A percentile compares a stretch with the other conserved stretches of the same genome.
Evolutionary conservation across 2,888 invertebrate species (phyloP).

Genomic region (Mesoligia furuncula): DNA sequence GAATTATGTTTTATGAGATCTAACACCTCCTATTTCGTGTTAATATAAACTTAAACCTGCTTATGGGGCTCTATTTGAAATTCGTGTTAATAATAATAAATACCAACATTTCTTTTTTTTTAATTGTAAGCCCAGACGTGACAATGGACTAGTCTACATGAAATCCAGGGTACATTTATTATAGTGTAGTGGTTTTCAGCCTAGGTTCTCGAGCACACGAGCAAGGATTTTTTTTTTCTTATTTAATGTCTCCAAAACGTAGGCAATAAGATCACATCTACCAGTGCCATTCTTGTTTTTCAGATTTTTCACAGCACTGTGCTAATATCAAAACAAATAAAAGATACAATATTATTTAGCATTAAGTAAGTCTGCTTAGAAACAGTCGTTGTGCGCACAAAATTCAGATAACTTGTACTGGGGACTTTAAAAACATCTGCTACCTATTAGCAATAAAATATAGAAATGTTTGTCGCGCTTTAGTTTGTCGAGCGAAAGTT

Average conservation of each 20-base stretch:
- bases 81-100: background rate
- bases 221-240: background rate
- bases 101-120: background rate
- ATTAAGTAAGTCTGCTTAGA: too few species aligned
- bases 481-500: too few species aligned
- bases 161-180: background rate
- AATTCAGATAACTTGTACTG: too few species aligned
- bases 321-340: slow-evolving; percentile 7
- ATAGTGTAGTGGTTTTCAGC: background rate
- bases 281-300: background rate
- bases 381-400: too few species aligned
- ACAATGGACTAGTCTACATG: background rate
- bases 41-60: background rate
- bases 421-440: too few species aligned
- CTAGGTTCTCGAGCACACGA: background rate
- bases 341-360: slow-evolving; percentile 8
- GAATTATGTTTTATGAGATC: slow-evolving; percentile 30
- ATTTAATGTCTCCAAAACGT: background rate
- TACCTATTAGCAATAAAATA: too few species aligned
- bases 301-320: background rate
- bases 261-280: background rate
- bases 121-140: background rate
- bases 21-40: slow-evolving; percentile 17
- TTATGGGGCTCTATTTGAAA: background rate
- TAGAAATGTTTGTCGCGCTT: too few species aligned